Evolutionary conservation across 2,888 invertebrate genomes (phyloP).

Genomic region (Heliconius sara): DNA sequence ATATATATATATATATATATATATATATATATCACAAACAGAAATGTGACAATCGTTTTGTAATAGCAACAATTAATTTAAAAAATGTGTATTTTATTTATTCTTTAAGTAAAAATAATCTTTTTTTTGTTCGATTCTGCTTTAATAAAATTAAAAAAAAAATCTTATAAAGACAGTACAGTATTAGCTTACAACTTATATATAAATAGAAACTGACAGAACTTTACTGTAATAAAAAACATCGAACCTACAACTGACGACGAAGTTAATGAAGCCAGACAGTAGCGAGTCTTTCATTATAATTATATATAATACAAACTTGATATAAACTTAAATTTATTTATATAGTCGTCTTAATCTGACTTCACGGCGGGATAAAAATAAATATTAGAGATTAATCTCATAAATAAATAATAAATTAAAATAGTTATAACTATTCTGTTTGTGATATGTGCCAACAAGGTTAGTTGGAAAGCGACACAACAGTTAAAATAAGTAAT

Average conservation of each 20-base stretch:
- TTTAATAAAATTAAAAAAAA: background rate
- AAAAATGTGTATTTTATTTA: background rate
- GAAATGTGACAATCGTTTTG: background rate
- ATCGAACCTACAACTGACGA: background rate
- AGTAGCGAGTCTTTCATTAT: background rate
- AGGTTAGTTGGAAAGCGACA: constrained; percentile 6
- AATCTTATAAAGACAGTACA: too few relatives aligned
- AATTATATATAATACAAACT: too few relatives aligned
- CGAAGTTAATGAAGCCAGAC: background rate
- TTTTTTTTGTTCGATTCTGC: background rate
- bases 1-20: background rate
- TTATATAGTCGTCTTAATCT: background rate
- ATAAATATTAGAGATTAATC: background rate
- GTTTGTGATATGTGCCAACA: constrained; percentile 16
- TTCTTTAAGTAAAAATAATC: background rate
- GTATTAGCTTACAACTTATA: background rate
- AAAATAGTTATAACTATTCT: background rate
- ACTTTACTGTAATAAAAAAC: background rate
- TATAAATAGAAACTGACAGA: too few relatives aligned
- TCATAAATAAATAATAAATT: constrained; percentile 2
- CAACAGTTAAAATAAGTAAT: constrained; percentile 7
- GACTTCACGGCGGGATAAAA: background rate
- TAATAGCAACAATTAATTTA: too few relatives aligned
- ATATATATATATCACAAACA: background rate
- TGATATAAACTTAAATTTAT: background rate